Percentiles rank a stretch among this genome's conserved stretches.
These are phyloP conservation scores for Dynastes maya DNA, from an alignment of 2,888 invertebrate species.

Conservation along the genomic window DNA sequence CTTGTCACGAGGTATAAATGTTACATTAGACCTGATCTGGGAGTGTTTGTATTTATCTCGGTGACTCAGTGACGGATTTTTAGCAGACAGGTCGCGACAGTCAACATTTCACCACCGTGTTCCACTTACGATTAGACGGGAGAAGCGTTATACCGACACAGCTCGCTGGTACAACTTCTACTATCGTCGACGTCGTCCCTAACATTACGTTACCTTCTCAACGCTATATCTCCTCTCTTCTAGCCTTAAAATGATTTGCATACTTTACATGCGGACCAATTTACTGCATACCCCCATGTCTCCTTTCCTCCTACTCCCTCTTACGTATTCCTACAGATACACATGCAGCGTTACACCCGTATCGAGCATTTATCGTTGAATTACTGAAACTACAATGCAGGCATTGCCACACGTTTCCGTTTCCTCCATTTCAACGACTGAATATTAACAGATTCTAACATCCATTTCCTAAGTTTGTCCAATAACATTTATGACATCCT, in stretches of 20 bases:
- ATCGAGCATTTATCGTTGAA: slow-evolving; percentile 47
- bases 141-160: slow-evolving; percentile 3
- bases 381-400: slow-evolving; percentile 49
- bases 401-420: slow-evolving; percentile 35
- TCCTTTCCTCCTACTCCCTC: slow-evolving; percentile 23
- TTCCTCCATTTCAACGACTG: slow-evolving; percentile 30
- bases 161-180: background rate
- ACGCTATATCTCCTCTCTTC: slow-evolving; percentile 23
- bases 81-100: slow-evolving; percentile 59
- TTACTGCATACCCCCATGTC: slow-evolving; percentile 49
- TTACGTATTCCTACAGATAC: slow-evolving; percentile 5
- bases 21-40: slow-evolving; percentile 64
- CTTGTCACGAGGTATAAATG: slow-evolving; percentile 63
- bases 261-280: slow-evolving; percentile 53
- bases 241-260: slow-evolving; percentile 51
- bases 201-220: background rate
- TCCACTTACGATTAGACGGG: slow-evolving; percentile 54
- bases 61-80: slow-evolving; percentile 61
- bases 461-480: slow-evolving; percentile 36
- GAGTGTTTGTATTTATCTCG: slow-evolving; percentile 64
- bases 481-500: slow-evolving; percentile 24
- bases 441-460: slow-evolving; percentile 35
- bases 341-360: background rate
- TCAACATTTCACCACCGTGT: slow-evolving; percentile 59
- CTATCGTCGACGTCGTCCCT: background rate